A percentile compares a stretch with the other conserved stretches of the same genome.
Evolutionary conservation across 1,140 invertebrate species (phyloP).

Genomic region (Leptinotarsa defecta): DNA sequence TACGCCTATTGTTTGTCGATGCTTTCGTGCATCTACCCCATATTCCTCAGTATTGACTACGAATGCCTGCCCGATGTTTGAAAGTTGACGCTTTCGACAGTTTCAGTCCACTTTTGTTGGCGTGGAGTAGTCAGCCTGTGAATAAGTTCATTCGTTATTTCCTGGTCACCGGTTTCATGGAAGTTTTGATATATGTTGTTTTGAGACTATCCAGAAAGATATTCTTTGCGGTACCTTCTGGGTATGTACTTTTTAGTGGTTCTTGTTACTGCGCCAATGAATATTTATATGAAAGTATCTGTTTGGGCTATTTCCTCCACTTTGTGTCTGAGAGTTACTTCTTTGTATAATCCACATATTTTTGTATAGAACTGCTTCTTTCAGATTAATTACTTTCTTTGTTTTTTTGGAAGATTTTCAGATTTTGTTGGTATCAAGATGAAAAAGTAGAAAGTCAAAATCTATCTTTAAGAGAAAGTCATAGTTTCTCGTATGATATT

Average conservation of each 20-base stretch:
- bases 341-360: no score
- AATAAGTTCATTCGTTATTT: conserved; percentile 34
- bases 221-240: conserved; percentile 29
- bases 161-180: conserved; percentile 31
- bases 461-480: no score
- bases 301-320: no score
- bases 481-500: no score
- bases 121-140: conserved; percentile 30
- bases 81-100: conserved; percentile 33
- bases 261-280: not conserved
- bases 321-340: no score
- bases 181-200: conserved; percentile 31
- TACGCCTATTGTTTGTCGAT: conserved; percentile 21
- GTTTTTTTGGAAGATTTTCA: no score
- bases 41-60: conserved; percentile 31
- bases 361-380: no score
- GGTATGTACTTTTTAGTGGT: conserved; percentile 29
- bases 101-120: conserved; percentile 34
- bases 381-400: no score
- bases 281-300: no score
- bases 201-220: conserved; percentile 31
- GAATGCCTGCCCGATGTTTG: conserved; percentile 31
- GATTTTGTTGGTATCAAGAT: no score
- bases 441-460: no score
- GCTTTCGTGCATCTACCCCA: conserved; percentile 21